Conservation (phyloP, 2,113 vertebrate genomes). For the Myiopsitta monachus region DNA sequence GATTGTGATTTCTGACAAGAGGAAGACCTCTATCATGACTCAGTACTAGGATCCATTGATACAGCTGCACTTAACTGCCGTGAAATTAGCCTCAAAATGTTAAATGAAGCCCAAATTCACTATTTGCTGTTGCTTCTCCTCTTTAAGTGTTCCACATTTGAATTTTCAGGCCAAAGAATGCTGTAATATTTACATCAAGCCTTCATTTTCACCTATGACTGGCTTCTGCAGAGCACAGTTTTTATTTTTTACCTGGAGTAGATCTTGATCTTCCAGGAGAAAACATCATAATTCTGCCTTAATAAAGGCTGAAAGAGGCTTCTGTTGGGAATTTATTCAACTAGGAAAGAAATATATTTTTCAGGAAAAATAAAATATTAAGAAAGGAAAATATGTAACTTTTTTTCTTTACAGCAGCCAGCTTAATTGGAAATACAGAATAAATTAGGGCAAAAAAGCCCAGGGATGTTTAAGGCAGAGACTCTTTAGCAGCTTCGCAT, state of each 20-base stretch:
- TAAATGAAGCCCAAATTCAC: neutral
- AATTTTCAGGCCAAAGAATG: neutral
- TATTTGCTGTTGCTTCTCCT: neutral
- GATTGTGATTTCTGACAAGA: accelerated
- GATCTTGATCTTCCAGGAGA: neutral
- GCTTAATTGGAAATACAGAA: constrained; percentile 43
- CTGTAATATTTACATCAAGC: neutral
- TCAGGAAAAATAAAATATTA: neutral
- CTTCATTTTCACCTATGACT: neutral
- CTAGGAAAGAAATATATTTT: neutral
- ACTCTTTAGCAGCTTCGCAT: constrained; percentile 56
- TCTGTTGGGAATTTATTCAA: neutral
- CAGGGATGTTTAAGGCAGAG: constrained; percentile 55
- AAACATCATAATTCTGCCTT: neutral
- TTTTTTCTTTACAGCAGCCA: neutral
- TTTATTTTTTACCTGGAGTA: neutral
- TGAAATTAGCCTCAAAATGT: neutral
- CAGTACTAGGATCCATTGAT: accelerated
- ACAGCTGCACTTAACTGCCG: neutral
- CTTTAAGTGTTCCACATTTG: neutral
- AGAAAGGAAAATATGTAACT: neutral
- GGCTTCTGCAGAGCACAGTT: neutral
- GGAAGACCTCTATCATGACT: neutral
- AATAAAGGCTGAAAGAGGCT: neutral
- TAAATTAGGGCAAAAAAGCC: constrained; percentile 49